Percentiles rank a stretch among this genome's conserved stretches.
These are phyloP conservation scores for Echiichthys vipera DNA, from an alignment of 2,797 vertebrate species.

Conservation along the genomic window DNA sequence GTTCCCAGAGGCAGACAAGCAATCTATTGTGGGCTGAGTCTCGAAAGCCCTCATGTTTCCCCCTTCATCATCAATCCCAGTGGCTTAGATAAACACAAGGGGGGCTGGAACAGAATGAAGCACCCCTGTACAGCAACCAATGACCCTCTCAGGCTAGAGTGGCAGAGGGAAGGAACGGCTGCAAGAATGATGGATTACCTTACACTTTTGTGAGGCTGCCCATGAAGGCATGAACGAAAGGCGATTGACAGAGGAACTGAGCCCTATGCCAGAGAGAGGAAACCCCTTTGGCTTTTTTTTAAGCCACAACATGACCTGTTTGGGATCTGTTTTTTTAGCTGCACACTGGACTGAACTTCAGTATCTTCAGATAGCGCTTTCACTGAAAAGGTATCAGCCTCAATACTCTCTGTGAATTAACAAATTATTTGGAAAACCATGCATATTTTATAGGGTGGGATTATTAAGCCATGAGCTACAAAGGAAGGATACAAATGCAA, in stretches of 20 bases:
- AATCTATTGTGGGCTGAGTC: neutral
- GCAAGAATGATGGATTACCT: conserved; percentile 29
- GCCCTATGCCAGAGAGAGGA: neutral
- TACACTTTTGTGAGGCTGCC: conserved; percentile 27
- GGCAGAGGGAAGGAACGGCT: conserved; percentile 1
- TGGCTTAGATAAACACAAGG: conserved; percentile 39
- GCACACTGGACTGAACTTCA: neutral
- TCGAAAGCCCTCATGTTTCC: conserved; percentile 12
- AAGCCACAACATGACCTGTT: conserved; percentile 4
- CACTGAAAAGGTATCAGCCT: conserved; percentile 34
- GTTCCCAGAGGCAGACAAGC: neutral
- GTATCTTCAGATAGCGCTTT: neutral
- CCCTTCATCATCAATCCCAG: conserved; percentile 20
- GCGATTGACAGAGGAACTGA: conserved; percentile 6
- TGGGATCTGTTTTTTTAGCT: neutral
- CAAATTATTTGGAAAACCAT: conserved; percentile 73
- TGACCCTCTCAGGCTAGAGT: conserved; percentile 46
- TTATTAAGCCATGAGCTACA: conserved; percentile 46
- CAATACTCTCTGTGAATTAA: conserved; percentile 74
- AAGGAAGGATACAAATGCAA: conserved; percentile 50
- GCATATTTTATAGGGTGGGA: conserved; percentile 67
- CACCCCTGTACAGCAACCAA: conserved; percentile 30
- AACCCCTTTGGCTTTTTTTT: neutral
- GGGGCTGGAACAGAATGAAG: conserved; percentile 41
- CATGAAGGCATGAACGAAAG: conserved; percentile 5